A percentile compares a stretch with the other conserved stretches of the same genome.
phyloP scores from a whole-genome alignment of 2,888 invertebrate species.

The Cetonia aurata region DNA sequence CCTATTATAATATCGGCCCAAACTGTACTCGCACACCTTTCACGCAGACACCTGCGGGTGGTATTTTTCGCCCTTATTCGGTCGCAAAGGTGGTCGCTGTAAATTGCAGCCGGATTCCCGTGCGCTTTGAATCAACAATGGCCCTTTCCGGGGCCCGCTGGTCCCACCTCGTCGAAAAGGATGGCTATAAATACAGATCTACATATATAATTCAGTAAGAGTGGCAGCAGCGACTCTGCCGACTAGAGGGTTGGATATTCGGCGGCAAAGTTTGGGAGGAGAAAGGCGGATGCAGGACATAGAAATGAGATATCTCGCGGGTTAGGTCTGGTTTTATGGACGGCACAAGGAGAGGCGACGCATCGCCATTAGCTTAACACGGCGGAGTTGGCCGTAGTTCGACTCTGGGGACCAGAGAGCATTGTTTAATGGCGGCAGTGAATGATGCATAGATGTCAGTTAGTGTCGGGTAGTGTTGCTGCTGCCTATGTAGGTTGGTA shows the following conservation, averaged over 20 bases:
- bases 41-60: no score
- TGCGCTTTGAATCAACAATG: slow-evolving; percentile 8
- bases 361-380: slow-evolving; percentile 65
- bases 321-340: slow-evolving; percentile 16
- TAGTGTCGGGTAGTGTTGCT: slow-evolving; percentile 47
- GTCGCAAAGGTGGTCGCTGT: slow-evolving; percentile 1
- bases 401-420: slow-evolving; percentile 58
- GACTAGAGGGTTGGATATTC: slow-evolving; percentile 55
- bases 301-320: background rate
- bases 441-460: slow-evolving; percentile 54
- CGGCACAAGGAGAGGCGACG: slow-evolving; percentile 60
- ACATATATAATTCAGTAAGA: slow-evolving; percentile 62
- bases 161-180: slow-evolving; percentile 11
- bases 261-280: slow-evolving; percentile 53
- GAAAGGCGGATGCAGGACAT: no score
- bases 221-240: background rate
- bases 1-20: no score
- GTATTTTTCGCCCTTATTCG: background rate
- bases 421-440: slow-evolving; percentile 57
- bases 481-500: no score
- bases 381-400: slow-evolving; percentile 57
- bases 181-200: slow-evolving; percentile 59
- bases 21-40: no score
- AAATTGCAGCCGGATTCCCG: slow-evolving; percentile 1
- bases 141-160: background rate